Conservation (phyloP, 2,888 invertebrate genomes). For the Polyommatus icarus region DNA sequence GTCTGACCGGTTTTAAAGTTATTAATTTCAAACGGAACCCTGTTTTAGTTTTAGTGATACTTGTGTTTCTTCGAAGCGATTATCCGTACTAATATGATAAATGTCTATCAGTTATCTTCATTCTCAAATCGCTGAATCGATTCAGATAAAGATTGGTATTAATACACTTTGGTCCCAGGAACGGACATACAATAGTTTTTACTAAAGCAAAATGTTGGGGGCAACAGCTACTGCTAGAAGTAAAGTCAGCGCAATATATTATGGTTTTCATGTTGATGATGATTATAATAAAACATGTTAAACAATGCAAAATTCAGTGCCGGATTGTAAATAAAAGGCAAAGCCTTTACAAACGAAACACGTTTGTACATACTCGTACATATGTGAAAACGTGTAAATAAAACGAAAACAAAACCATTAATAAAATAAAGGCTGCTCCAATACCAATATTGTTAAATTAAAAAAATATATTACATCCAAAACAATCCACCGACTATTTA, state of each 20-base stretch:
- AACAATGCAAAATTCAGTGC: not conserved
- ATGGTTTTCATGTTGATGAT: too few species aligned
- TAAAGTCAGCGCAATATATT: too few species aligned
- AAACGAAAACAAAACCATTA: conserved; percentile 7
- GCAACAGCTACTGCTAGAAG: not conserved
- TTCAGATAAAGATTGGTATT: too few species aligned
- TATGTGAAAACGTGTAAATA: not conserved
- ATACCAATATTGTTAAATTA: not conserved
- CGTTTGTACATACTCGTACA: not conserved
- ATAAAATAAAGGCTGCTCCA: not conserved
- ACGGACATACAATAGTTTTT: too few species aligned
- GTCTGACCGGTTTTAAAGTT: not conserved
- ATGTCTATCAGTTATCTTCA: too few species aligned
- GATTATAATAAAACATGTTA: not conserved
- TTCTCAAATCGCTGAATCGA: too few species aligned
- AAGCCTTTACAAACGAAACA: not conserved
- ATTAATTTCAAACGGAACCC: not conserved
- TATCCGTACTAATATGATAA: not conserved
- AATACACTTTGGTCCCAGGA: too few species aligned
- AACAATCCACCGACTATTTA: not conserved
- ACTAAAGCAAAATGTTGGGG: not conserved
- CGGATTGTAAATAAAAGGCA: not conserved
- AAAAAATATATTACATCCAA: conserved; percentile 6
- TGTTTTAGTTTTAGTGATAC: not conserved
- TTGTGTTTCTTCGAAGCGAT: not conserved